Evolutionary conservation across 1,140 invertebrate species (phyloP).

Genomic region (Rhyzopertha dominica): DNA sequence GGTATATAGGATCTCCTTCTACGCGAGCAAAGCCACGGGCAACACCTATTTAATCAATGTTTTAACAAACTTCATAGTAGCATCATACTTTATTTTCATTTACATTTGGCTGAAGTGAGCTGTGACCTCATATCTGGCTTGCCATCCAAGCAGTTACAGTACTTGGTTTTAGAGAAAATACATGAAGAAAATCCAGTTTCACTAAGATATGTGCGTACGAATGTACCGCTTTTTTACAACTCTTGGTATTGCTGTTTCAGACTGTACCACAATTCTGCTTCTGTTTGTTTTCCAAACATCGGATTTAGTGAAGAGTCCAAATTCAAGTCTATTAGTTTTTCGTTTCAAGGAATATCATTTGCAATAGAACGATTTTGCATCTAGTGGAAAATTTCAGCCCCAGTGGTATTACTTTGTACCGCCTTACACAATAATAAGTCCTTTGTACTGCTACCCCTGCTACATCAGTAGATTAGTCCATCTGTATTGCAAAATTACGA

Average conservation of each 20-base stretch:
- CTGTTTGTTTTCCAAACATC: conserved; percentile 10
- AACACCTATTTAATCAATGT: too few relatives aligned
- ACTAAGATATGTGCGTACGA: conserved; percentile 19
- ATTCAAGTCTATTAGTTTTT: conserved; percentile 19
- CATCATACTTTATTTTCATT: too few relatives aligned
- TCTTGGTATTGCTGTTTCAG: conserved; percentile 11
- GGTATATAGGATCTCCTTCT: too few relatives aligned
- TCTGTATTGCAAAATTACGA: conserved; percentile 3
- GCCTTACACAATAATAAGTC: conserved; percentile 1
- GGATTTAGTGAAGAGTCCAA: neutral
- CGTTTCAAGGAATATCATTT: conserved; percentile 28
- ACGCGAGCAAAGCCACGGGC: too few relatives aligned
- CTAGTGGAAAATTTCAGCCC: conserved; percentile 32
- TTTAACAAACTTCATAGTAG: too few relatives aligned
- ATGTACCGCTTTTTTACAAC: conserved; percentile 16
- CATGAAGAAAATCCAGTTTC: conserved; percentile 20
- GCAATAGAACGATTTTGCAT: conserved; percentile 26
- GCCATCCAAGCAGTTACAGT: conserved; percentile 15
- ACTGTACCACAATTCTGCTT: conserved; percentile 13
- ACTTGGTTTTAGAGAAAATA: conserved; percentile 19
- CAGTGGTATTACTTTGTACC: conserved; percentile 9
- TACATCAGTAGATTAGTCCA: conserved; percentile 1
- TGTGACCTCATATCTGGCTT: conserved; percentile 16
- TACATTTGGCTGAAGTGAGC: too few relatives aligned
- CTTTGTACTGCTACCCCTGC: neutral